phyloP scores from a whole-genome alignment of 1,140 invertebrate species.

The Piezodorus guildinii region DNA sequence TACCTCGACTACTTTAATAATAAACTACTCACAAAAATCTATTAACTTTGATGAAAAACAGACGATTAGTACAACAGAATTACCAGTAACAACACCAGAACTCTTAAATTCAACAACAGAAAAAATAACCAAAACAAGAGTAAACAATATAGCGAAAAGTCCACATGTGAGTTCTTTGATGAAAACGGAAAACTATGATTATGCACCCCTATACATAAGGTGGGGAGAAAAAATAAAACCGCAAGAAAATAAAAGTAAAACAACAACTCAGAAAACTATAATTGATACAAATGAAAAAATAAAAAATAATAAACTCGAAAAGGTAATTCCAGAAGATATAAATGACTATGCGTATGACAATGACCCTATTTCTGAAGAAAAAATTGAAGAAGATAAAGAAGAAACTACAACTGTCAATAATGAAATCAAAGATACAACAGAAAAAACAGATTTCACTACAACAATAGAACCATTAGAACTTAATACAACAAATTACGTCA shows the following conservation, averaged over 20 bases:
- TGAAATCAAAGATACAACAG: constrained; percentile 4
- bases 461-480: neutral
- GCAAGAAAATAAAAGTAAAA: neutral
- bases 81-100: neutral
- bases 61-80: neutral
- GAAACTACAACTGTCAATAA: neutral
- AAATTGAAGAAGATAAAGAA: constrained; percentile 6
- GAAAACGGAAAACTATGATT: constrained; percentile 11
- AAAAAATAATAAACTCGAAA: neutral
- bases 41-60: neutral
- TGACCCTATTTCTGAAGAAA: neutral
- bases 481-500: neutral
- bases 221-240: constrained; percentile 24
- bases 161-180: neutral
- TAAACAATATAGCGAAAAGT: neutral
- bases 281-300: neutral
- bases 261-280: constrained; percentile 10
- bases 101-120: neutral
- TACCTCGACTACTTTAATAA: neutral
- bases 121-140: neutral
- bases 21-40: neutral
- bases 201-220: constrained; percentile 16
- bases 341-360: neutral
- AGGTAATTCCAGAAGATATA: constrained; percentile 1
- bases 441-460: neutral